Percentiles rank a stretch among this genome's conserved stretches.
Evolutionary conservation across 1,140 invertebrate species (phyloP).

Genomic region (Nautilus pompilius): DNA sequence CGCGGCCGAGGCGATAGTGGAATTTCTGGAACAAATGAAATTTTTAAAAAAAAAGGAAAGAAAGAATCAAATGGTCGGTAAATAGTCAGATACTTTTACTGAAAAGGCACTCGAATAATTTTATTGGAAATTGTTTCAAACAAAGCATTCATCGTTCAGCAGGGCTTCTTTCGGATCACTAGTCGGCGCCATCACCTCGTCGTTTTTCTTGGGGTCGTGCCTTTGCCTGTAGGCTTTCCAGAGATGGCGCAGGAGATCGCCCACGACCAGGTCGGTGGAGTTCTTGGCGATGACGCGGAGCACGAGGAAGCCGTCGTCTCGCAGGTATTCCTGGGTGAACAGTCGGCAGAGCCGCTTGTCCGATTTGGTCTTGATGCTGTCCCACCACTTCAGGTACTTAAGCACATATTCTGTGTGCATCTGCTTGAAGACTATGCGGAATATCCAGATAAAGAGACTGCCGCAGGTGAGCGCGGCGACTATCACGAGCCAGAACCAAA

Average conservation of each 20-base stretch:
- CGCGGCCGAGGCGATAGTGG: too few relatives aligned
- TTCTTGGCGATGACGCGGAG: constrained; percentile 48
- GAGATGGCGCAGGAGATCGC: constrained; percentile 44
- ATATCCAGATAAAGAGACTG: constrained; percentile 32
- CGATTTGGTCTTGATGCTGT: constrained; percentile 23
- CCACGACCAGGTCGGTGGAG: constrained; percentile 46
- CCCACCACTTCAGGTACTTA: constrained; percentile 43
- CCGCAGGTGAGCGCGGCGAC: constrained; percentile 46
- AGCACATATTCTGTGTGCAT: constrained; percentile 43
- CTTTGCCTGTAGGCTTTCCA: constrained; percentile 45
- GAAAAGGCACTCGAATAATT: too few relatives aligned
- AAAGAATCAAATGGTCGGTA: too few relatives aligned
- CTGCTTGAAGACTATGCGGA: constrained; percentile 30
- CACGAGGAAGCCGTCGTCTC: constrained; percentile 50
- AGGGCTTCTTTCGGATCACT: too few relatives aligned
- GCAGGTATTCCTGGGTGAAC: constrained; percentile 44
- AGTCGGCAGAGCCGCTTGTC: constrained; percentile 42
- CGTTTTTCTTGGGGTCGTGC: constrained; percentile 17
- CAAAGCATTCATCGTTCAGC: too few relatives aligned
- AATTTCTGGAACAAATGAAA: too few relatives aligned
- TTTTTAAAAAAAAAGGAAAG: too few relatives aligned
- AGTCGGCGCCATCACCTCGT: too few relatives aligned
- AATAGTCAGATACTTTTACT: too few relatives aligned
- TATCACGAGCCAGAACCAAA: constrained; percentile 60
- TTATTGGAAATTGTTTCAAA: too few relatives aligned